Conservation (phyloP, 92 coral and sea anemone species). For the Desmophyllum pertusum region DNA sequence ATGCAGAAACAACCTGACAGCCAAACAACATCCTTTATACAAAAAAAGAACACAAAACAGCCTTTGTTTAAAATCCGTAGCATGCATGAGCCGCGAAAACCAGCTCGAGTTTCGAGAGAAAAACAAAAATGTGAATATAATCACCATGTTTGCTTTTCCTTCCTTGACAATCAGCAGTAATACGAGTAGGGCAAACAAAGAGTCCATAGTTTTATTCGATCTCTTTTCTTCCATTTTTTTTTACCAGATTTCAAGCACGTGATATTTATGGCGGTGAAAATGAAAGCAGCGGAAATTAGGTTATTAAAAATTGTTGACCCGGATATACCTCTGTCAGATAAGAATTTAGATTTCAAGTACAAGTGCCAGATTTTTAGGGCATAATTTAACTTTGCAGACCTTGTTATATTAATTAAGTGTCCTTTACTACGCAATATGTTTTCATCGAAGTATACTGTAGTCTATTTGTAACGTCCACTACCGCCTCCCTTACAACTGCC, state of each 20-base stretch:
- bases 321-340: constrained; percentile 42
- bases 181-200: background rate
- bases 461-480: background rate
- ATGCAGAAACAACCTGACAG: background rate
- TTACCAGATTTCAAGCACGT: constrained; percentile 2
- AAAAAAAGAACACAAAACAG: background rate
- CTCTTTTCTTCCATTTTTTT: background rate
- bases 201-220: background rate
- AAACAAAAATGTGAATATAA: background rate
- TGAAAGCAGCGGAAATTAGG: constrained; percentile 44
- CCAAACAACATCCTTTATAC: background rate
- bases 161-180: background rate
- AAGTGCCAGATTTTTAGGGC: constrained; percentile 10
- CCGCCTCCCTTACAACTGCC: no score
- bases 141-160: background rate
- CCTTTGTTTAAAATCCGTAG: background rate
- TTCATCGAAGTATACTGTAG: background rate
- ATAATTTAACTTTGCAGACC: constrained; percentile 18
- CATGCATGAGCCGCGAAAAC: no score
- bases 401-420: background rate
- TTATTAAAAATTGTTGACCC: constrained; percentile 38
- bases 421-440: background rate
- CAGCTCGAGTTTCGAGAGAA: background rate
- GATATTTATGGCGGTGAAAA: constrained; percentile 35
- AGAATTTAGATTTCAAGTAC: constrained; percentile 30